Evolutionary conservation across 2,888 invertebrate species (phyloP), one percentile per base, ranked within the genome.

Genomic region (Ernsta delagoae): DNA sequence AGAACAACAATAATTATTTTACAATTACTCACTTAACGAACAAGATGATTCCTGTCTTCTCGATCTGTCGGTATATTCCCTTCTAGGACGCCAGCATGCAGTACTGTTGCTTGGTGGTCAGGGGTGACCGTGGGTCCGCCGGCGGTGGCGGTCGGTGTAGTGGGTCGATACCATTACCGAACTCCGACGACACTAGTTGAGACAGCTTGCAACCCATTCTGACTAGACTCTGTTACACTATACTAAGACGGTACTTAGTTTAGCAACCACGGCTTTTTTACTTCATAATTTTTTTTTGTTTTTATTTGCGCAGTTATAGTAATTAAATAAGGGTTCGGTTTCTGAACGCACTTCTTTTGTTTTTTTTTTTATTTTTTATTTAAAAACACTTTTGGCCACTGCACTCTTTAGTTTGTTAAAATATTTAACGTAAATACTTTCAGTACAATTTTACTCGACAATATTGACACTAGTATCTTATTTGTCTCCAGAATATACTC

Each of bases 51-150:
- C 98, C 98, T 16, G 98, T 98, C 59, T 96, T 95, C 84, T 97
- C 97, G 89, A 98, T 96, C 70, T 98, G 97, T 77, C 98, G 94
- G 84, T 96, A 96, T 79, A 98, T 97, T 24, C 97, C 98, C 81
- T 97, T 98, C 98, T 98, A 98, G 0, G 97, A 97, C 1, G 98
- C 98, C 82, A 97, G 94, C 94, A 98, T 97, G 85, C 95, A 96
- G 92, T 97, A 98, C 88, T 96, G 97, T 89, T 98, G 98, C 79
- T 96, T 96, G 4, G 96, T 96, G 0, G 96, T 97, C 67, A 98
- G 92, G 0, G 98, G 98, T 48, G 97, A 95, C 76, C 97, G 92
- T 9, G 97, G 96, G 86, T 98, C 98, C 0, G 95, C 94, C 11
- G 95, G 94, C 3, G 95, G 95, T 0, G 96, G 95, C 0, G 96